phyloP scores from a whole-genome alignment of 2,888 invertebrate species.

The Nasonovia ribisnigri region DNA sequence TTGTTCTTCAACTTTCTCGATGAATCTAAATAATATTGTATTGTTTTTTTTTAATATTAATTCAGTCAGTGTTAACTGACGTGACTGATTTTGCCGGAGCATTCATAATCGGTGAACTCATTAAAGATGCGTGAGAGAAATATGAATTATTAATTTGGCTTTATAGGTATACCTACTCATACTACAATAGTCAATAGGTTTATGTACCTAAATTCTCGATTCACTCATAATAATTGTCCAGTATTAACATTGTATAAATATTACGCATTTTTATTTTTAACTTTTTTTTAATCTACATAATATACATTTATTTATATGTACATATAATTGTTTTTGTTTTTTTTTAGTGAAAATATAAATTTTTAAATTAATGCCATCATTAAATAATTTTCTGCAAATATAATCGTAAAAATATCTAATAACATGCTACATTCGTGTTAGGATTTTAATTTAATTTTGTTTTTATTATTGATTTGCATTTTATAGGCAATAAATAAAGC shows the following conservation, averaged over 20 bases:
- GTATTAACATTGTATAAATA: slow-evolving; percentile 61
- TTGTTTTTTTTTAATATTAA: neutral
- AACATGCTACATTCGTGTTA: no score
- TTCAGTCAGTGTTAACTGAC: slow-evolving; percentile 34
- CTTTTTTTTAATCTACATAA: slow-evolving; percentile 35
- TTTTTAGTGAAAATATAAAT: neutral
- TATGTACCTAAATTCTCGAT: slow-evolving; percentile 35
- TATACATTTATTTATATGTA: slow-evolving; percentile 48
- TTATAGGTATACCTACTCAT: no score
- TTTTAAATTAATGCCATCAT: no score
- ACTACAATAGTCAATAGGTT: slow-evolving; percentile 3
- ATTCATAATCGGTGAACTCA: slow-evolving; percentile 27
- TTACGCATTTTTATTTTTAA: slow-evolving; percentile 36
- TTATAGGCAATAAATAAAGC: no score
- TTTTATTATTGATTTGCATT: no score
- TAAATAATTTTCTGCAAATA: no score
- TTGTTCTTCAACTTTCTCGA: slow-evolving; percentile 2
- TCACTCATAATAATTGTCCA: slow-evolving; percentile 46
- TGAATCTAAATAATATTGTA: neutral
- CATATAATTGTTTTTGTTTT: slow-evolving; percentile 13
- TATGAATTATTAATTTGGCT: neutral
- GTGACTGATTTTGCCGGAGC: slow-evolving; percentile 53
- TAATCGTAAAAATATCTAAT: no score
- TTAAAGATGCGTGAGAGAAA: neutral
- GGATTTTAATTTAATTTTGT: no score